phyloP scores from a whole-genome alignment of 2,797 vertebrate species.

The Lophotriccus pileatus region DNA sequence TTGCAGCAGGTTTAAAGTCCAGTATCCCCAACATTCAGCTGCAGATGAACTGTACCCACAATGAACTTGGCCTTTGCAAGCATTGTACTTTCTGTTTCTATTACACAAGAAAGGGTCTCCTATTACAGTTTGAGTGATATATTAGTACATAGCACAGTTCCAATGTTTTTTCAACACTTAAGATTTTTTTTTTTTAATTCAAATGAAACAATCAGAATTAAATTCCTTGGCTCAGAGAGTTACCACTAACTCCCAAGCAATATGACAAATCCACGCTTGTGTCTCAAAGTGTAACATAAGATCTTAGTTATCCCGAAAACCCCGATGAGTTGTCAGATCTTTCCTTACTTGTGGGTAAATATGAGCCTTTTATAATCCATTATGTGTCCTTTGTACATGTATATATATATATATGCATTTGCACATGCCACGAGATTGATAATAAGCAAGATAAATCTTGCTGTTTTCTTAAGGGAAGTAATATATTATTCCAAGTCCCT shows the following conservation, averaged over 20 bases:
- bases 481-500: constrained; percentile 45
- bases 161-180: constrained; percentile 45
- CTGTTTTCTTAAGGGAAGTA: constrained; percentile 49
- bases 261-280: constrained; percentile 65
- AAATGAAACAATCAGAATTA: constrained; percentile 62
- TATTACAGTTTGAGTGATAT: background rate
- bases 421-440: constrained; percentile 41
- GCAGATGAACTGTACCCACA: background rate
- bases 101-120: background rate
- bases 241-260: constrained; percentile 66
- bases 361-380: constrained; percentile 49
- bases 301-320: constrained; percentile 41
- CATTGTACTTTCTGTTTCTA: background rate
- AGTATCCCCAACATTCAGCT: background rate
- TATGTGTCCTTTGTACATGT: background rate
- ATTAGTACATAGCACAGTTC: constrained; percentile 6
- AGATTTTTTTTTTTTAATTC: constrained; percentile 31
- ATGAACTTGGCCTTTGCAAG: background rate
- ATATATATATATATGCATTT: background rate
- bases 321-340: constrained; percentile 39
- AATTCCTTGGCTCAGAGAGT: constrained; percentile 63
- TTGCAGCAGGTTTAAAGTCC: background rate
- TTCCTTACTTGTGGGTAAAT: constrained; percentile 44
- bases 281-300: constrained; percentile 50
- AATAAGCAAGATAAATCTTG: constrained; percentile 58